Conservation (phyloP, 1,140 invertebrate species). For the Ylistrum balloti region DNA sequence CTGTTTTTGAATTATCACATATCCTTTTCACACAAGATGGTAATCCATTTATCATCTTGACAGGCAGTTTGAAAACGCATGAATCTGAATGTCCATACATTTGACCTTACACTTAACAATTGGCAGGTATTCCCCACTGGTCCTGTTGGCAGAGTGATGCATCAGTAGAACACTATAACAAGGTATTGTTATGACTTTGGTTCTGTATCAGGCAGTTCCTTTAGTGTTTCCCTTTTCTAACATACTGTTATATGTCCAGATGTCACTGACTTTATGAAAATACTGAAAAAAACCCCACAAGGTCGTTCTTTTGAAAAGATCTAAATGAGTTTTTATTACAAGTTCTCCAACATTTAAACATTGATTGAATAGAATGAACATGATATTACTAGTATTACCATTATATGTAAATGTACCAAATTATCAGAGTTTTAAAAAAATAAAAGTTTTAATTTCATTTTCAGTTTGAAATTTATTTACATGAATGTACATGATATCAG, state of each 20-base stretch:
- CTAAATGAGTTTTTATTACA: too few relatives aligned
- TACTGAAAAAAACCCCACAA: slow-evolving; percentile 75
- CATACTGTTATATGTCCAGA: slow-evolving; percentile 72
- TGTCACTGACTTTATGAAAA: slow-evolving; percentile 72
- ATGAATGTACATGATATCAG: too few relatives aligned
- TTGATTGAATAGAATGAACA: too few relatives aligned
- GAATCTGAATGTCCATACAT: not conserved
- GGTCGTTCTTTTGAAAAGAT: too few relatives aligned
- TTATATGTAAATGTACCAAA: too few relatives aligned
- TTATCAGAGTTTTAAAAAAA: too few relatives aligned
- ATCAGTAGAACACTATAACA: not conserved
- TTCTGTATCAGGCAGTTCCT: slow-evolving; percentile 6
- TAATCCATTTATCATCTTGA: not conserved
- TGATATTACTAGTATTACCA: too few relatives aligned
- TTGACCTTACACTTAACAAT: not conserved
- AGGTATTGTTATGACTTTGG: not conserved
- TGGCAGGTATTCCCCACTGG: not conserved
- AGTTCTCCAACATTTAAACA: too few relatives aligned
- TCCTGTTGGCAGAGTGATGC: too few relatives aligned
- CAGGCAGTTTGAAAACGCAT: not conserved
- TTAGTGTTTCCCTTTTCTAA: slow-evolving; percentile 59
- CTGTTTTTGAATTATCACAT: not conserved
- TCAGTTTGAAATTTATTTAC: too few relatives aligned
- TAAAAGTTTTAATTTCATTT: too few relatives aligned
- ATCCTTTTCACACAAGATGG: not conserved